phyloP scores from a whole-genome alignment of 2,113 vertebrate species.

The Poecilia latipinna region DNA sequence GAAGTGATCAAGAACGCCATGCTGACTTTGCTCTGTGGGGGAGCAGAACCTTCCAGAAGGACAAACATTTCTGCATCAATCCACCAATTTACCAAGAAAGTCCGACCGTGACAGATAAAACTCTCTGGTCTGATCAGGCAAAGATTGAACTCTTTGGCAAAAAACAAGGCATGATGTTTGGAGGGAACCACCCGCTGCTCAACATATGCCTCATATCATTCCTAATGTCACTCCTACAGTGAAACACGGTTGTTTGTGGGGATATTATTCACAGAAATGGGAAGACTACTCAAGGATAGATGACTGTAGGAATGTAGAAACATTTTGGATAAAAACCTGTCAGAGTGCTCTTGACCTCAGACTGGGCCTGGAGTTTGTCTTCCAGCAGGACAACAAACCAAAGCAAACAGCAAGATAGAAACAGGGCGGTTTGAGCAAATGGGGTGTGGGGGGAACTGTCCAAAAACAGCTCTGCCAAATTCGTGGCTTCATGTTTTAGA shows the following conservation, averaged over 20 bases:
- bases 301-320: background rate
- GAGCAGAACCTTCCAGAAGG: too few relatives aligned
- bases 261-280: background rate
- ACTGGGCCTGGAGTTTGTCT: background rate
- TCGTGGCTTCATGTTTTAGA: background rate
- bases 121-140: background rate
- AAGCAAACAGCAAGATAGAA: background rate
- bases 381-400: background rate
- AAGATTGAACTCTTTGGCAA: background rate
- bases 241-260: background rate
- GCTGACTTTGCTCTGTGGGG: too few relatives aligned
- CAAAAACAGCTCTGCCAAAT: background rate
- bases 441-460: too few relatives aligned
- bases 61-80: too few relatives aligned
- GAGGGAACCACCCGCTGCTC: background rate
- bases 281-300: background rate
- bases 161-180: background rate
- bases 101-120: background rate
- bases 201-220: background rate
- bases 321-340: background rate
- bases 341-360: background rate
- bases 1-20: too few relatives aligned
- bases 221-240: background rate
- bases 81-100: too few relatives aligned
- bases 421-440: background rate